A percentile compares a stretch with the other conserved stretches of the same genome.
Evolutionary conservation across 2,797 vertebrate genomes (phyloP).

Genomic region (Ciconia nigra): DNA sequence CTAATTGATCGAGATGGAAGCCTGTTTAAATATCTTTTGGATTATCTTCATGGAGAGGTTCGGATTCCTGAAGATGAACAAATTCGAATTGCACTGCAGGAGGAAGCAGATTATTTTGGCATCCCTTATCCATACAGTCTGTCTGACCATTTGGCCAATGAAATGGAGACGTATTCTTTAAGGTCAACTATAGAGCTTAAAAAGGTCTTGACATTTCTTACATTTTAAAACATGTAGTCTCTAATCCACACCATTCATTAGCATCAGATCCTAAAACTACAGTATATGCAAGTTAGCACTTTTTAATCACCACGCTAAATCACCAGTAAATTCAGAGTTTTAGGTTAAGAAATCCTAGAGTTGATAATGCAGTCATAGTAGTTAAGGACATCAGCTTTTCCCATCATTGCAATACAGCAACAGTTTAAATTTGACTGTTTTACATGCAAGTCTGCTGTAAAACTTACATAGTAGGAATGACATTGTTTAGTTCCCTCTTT

Average conservation of each 20-base stretch:
- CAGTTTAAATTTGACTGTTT: neutral
- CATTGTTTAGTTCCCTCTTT: neutral
- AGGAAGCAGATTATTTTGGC: conserved; percentile 80
- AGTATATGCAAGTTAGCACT: neutral
- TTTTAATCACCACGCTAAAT: neutral
- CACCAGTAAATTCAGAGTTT: neutral
- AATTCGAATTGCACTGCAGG: conserved; percentile 63
- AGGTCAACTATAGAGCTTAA: conserved; percentile 75
- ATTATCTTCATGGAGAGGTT: conserved; percentile 79
- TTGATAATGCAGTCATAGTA: neutral
- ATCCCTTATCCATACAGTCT: conserved; percentile 75
- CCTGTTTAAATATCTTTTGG: conserved; percentile 77
- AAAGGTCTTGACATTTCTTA: conserved; percentile 74
- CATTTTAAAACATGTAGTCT: neutral
- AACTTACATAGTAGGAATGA: neutral
- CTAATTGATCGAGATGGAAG: conserved; percentile 74
- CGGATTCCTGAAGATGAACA: conserved; percentile 67
- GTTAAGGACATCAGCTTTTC: neutral
- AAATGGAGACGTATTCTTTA: conserved; percentile 76
- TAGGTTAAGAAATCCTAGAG: neutral
- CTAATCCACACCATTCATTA: neutral
- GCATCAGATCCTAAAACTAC: neutral
- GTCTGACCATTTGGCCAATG: conserved; percentile 76
- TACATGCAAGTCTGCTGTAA: neutral
- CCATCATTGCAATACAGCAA: neutral